Conservation (phyloP, 2,797 vertebrate species). For the Syngnathus rostellatus region DNA sequence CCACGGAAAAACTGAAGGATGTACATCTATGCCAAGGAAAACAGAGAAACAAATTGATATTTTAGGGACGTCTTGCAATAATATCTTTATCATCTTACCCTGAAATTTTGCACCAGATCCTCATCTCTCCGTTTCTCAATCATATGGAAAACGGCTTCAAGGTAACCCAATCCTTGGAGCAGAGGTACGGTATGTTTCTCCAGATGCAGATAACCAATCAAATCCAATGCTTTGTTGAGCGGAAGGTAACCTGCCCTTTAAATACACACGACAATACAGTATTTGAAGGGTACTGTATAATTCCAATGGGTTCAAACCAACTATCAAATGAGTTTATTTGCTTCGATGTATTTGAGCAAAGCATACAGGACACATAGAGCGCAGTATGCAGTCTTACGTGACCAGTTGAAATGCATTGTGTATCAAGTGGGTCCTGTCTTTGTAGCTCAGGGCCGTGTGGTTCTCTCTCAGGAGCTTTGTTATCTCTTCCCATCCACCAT, state of each 20-base stretch:
- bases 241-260: conserved; percentile 72
- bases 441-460: conserved; percentile 69
- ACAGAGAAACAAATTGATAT: conserved; percentile 16
- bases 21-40: conserved; percentile 49
- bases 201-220: conserved; percentile 60
- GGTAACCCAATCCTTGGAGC: conserved; percentile 63
- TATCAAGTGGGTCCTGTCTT: conserved; percentile 71
- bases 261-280: conserved; percentile 13
- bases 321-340: neutral
- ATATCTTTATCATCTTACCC: conserved; percentile 43
- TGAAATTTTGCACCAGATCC: conserved; percentile 60
- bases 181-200: conserved; percentile 67
- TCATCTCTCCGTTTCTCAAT: conserved; percentile 60
- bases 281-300: neutral
- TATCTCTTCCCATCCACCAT: conserved; percentile 66
- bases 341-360: no score
- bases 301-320: no score
- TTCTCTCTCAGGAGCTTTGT: conserved; percentile 64
- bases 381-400: conserved; percentile 55
- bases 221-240: conserved; percentile 72
- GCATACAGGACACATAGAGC: no score
- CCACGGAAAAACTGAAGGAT: conserved; percentile 69
- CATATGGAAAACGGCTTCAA: conserved; percentile 63
- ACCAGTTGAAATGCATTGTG: conserved; percentile 73
- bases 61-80: neutral